A percentile compares a stretch with the other conserved stretches of the same genome.
These are phyloP conservation scores for Drusus annulatus DNA, from an alignment of 1,140 invertebrate species.

Conservation along the genomic window DNA sequence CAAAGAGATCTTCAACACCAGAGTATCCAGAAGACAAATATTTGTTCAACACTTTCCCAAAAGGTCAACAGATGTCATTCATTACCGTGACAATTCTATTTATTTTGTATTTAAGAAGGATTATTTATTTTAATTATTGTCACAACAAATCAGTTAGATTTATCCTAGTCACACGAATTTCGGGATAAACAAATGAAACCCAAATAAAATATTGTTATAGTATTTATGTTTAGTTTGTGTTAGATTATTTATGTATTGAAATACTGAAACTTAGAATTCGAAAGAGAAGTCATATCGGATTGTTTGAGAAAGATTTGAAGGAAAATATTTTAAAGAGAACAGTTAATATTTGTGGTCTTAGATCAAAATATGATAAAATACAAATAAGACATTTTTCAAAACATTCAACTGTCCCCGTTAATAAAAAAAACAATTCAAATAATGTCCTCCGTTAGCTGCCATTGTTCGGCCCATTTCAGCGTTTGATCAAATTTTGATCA, in stretches of 20 bases:
- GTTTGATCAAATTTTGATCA: no score
- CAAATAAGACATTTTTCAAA: no score
- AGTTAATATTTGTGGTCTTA: no score
- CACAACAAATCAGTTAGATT: constrained; percentile 32
- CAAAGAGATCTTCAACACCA: neutral
- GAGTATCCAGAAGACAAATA: neutral
- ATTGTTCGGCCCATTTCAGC: no score
- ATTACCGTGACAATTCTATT: neutral
- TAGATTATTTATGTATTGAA: constrained; percentile 28
- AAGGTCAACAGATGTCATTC: neutral
- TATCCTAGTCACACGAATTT: constrained; percentile 40
- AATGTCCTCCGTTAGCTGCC: no score
- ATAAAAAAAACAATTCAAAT: no score
- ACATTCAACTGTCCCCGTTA: no score
- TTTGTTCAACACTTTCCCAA: neutral
- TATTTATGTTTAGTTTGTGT: neutral
- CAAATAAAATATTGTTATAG: constrained; percentile 18
- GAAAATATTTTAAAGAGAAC: no score
- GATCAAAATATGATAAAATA: no score
- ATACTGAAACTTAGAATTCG: constrained; percentile 44
- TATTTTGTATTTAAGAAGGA: neutral
- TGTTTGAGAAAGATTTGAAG: neutral
- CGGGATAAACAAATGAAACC: constrained; percentile 22
- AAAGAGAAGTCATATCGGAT: neutral
- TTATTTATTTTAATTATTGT: neutral